Evolutionary conservation across 2,888 invertebrate genomes (phyloP).

Genomic region (Drosophila planitibia): DNA sequence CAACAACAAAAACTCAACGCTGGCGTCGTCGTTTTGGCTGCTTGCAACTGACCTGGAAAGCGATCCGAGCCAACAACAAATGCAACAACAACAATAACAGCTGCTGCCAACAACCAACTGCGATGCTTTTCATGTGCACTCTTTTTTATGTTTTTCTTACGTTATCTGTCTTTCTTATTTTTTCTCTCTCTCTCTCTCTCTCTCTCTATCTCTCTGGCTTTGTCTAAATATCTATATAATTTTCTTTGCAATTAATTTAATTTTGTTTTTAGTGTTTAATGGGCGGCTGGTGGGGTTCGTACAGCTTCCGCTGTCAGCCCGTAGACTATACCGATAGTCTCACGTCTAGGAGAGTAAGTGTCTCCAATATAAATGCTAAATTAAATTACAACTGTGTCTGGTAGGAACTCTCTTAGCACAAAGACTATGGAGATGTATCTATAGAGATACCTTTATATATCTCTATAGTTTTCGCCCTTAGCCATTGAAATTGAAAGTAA

Average conservation of each 20-base stretch:
- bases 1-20: slow-evolving; percentile 34
- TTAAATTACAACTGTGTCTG: slow-evolving; percentile 24
- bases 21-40: slow-evolving; percentile 56
- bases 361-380: slow-evolving; percentile 21
- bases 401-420: slow-evolving; percentile 4
- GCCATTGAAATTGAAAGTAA: slow-evolving; percentile 22
- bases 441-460: neutral
- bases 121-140: slow-evolving; percentile 44
- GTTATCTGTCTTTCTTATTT: slow-evolving; percentile 49
- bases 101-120: slow-evolving; percentile 6
- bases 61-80: slow-evolving; percentile 21
- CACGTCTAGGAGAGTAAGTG: slow-evolving; percentile 93
- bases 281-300: slow-evolving; percentile 96
- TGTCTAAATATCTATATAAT: slow-evolving; percentile 10
- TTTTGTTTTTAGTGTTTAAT: slow-evolving; percentile 90
- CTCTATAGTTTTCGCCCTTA: neutral
- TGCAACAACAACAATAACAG: slow-evolving; percentile 7
- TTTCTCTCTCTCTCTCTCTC: slow-evolving; percentile 12
- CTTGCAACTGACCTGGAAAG: slow-evolving; percentile 44
- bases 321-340: slow-evolving; percentile 94
- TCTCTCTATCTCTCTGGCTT: slow-evolving; percentile 14
- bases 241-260: slow-evolving; percentile 76
- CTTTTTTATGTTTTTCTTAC: slow-evolving; percentile 49
- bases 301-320: slow-evolving; percentile 95
- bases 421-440: neutral